Percentiles rank a stretch among this genome's conserved stretches.
phyloP scores from a whole-genome alignment of 2,888 invertebrate genomes.

The Ormia ochracea region DNA sequence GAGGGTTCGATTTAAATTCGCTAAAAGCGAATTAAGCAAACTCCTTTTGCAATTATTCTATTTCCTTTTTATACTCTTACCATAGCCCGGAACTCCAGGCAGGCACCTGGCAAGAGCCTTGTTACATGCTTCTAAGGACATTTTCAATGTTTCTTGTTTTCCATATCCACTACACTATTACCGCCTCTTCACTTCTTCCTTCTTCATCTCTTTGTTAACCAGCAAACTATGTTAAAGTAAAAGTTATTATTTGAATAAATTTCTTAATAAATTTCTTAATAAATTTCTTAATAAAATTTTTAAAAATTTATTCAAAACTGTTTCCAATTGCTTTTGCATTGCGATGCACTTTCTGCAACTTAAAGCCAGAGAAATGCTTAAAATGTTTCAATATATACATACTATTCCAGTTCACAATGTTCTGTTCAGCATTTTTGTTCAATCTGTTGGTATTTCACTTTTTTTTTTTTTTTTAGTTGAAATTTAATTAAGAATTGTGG shows the following conservation, averaged over 20 bases:
- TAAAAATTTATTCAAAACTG: constrained; percentile 18
- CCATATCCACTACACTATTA: not conserved
- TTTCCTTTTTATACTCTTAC: no score
- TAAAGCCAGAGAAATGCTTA: constrained; percentile 46
- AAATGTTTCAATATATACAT: constrained; percentile 27
- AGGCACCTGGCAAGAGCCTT: no score
- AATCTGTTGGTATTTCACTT: not conserved
- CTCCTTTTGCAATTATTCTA: no score
- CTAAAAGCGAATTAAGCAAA: no score
- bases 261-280: constrained; percentile 40
- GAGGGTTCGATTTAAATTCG: no score
- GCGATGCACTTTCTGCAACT: not conserved
- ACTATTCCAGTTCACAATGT: constrained; percentile 22
- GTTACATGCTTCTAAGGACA: no score
- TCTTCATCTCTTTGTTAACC: not conserved
- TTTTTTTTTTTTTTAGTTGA: constrained; percentile 24
- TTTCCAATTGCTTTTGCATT: not conserved
- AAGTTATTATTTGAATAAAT: constrained; percentile 54
- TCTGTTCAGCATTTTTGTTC: constrained; percentile 4
- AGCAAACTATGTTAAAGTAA: constrained; percentile 52
- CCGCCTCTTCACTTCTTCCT: not conserved
- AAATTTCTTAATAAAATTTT: no score
- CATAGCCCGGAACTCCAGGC: no score
- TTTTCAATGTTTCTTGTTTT: not conserved
- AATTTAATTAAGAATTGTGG: constrained; percentile 62